Base-by-base conservation (phyloP, 2,797 vertebrate genomes). In the Alca torda region DNA sequence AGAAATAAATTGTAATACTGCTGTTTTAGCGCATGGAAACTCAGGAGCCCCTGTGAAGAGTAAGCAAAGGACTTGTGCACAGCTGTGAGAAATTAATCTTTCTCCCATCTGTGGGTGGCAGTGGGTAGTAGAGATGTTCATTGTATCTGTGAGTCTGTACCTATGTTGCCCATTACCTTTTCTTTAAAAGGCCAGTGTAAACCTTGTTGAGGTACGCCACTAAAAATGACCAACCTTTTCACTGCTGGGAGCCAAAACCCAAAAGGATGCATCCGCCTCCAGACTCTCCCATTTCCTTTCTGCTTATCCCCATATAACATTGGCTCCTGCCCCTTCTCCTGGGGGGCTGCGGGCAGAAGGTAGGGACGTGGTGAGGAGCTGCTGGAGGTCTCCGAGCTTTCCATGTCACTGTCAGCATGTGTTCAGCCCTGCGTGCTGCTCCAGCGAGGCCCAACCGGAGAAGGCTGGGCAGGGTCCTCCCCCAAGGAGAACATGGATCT, bases 401-500 rank as follows among this genome's bases (percentile, higher is more conserved):
- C 59, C 9, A 0, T 37, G 39, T 18, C 17, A 2, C 7, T 39
- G 28, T 37, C 60, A 48, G 68, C 43, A 0, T 39, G 35, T 33
- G 37, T 84, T 89, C 56, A 83, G 91, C 51, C 26, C 37, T n/a
- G 15, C 53, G 20, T 86, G 0, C 28, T 41, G 33, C 13, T 76
- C 39, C 63, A 60, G 26, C 9, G 20, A 80, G 61, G 41, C 68
- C 31, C 37, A 63, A n/a, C 28, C 33, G 19, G 72, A 51, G 28
- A 39, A 81, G 41, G 2, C 24, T 53, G 73, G 48, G 24, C 65
- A 81, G 65, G 43, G 54, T 91, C 59, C 48, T 83, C 57, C 77
- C 21, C 51, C 9, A 13, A 23, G 72, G 64, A 92, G 64, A 53
- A 53, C 23, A 4, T 46, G 69, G 57, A 78, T 91, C 85, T 87